Conservation (phyloP, 1,140 invertebrate genomes). For the Drosophila miranda region DNA sequence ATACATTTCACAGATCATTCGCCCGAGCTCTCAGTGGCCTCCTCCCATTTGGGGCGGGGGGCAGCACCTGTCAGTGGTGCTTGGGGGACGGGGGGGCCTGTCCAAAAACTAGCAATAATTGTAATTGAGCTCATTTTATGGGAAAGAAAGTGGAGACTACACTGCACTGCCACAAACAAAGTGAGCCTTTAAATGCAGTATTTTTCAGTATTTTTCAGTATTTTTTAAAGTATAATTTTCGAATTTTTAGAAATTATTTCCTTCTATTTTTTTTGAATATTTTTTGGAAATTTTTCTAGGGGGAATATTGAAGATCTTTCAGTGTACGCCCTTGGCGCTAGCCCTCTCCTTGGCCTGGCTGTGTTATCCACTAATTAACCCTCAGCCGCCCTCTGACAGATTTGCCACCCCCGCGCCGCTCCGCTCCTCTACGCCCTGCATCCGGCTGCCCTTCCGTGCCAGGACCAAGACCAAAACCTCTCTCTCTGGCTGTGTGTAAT, state of each 20-base stretch:
- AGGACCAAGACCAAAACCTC: conserved; percentile 2
- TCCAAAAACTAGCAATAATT: conserved; percentile 66
- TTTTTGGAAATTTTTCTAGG: no score
- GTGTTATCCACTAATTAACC: conserved; percentile 79
- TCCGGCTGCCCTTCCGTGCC: conserved; percentile 1
- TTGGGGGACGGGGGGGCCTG: conserved; percentile 3
- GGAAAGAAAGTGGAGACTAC: background rate
- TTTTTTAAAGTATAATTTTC: no score
- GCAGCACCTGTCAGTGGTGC: conserved; percentile 62
- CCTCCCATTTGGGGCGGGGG: background rate
- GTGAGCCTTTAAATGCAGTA: no score
- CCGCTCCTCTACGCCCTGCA: background rate
- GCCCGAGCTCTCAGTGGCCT: background rate
- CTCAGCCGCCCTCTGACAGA: conserved; percentile 66
- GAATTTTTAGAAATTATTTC: no score
- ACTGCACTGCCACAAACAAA: conserved; percentile 6
- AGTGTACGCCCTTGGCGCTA: conserved; percentile 14
- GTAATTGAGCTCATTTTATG: conserved; percentile 58
- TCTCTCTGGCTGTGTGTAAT: conserved; percentile 60
- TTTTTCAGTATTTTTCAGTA: no score
- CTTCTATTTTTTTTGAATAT: no score
- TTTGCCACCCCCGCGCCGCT: conserved; percentile 3
- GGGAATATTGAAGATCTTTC: background rate
- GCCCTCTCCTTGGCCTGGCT: conserved; percentile 38
- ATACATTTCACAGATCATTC: conserved; percentile 13